Evolutionary conservation across 1,140 invertebrate genomes (phyloP), one percentile per base, ranked within the genome.

Genomic region (Eupristina koningsbergeri): DNA sequence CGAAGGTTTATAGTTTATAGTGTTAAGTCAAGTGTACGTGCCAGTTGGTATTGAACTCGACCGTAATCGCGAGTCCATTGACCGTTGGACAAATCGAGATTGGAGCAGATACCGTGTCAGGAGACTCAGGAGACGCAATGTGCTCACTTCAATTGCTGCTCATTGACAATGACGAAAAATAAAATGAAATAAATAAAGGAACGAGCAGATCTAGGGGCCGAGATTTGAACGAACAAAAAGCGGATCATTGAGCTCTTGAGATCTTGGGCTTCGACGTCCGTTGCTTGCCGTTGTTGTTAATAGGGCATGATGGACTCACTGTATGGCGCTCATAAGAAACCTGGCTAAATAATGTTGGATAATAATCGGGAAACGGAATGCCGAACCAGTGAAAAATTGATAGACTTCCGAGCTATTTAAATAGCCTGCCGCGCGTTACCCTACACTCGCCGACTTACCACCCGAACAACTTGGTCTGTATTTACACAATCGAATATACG

Each of bases 401-500:
- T 86, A n/a, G n/a, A n/a, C n/a, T n/a, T n/a, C n/a, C n/a, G n/a
- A n/a, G 74, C 86, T 86, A 85, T 87, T 87, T 58, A 86, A 87
- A 87, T 84, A 86, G 85, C 86, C 85, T 86, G 85, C 86, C 69
- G n/a, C n/a, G 77, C 83, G 74, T 80, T 76, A 31, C 41, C 69
- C 63, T 77, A 47, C 78, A 78, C 47, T 50, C 80, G 75, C 80
- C 76, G 80, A n/a, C n/a, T n/a, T 58, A 79, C 53, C 47, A 80
- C 78, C 86, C 84, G 84, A 86, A 85, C 84, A 85, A 69, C 47
- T 80, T 22, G 47, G 39, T n/a, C 17, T 6, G 67, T 36, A 47
- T 73, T 81, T 73, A 69, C 50, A 69, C 26, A 34, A 47, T 45
- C 11, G 9, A 19, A n/a, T 80, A 31, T 73, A 80, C 39, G 36